Evolutionary conservation across 2,797 vertebrate genomes (phyloP), one percentile per base, ranked within the genome.

Genomic region (Ctenochaetus hawaiiensis): DNA sequence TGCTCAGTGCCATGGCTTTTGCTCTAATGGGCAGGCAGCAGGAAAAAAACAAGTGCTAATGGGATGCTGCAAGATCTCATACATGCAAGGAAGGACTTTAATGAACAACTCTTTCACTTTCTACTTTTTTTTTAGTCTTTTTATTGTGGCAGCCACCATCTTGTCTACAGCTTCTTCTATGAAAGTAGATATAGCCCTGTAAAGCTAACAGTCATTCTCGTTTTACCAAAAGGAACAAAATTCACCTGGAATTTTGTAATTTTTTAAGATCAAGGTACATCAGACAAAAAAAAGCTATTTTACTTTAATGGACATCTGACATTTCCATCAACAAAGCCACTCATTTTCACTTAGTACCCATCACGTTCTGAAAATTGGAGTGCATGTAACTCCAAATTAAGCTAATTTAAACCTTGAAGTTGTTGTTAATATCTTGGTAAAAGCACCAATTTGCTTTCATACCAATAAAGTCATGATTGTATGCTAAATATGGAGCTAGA

Each of bases 21-120:
- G 39, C 61, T 74, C 18, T 62, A 13, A 2, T 0, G 0, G 67
- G 18, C 39, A 65, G 22, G 23, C 17, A 52, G 51, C 52, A 47
- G 69, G 59, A 79, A 67, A 79, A 41, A 59, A 73, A 57, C 48
- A 57, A 41, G n/a, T 26, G 47, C 62, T 56, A 60, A 53, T 58
- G 45, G 43, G 18, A 54, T 20, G 59, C 12, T 44, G 8, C 52
- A 18, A 67, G 14, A 72, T 62, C 20, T 10, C 22, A 30, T 45
- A 20, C 12, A 58, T 17, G 18, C 8, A 47, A 8, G n/a, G 30
- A 16, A 12, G 44, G 16, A 65, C 45, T 23, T 20, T n/a, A 56
- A 37, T 45, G 20, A 45, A 51, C n/a, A 71, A 67, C 22, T 39
- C 49, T 53, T 53, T 51, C 23, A 53, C 44, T 63, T 62, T 10